Evolutionary conservation across 1,140 invertebrate species (phyloP).

Genomic region (Bombus fervidus): DNA sequence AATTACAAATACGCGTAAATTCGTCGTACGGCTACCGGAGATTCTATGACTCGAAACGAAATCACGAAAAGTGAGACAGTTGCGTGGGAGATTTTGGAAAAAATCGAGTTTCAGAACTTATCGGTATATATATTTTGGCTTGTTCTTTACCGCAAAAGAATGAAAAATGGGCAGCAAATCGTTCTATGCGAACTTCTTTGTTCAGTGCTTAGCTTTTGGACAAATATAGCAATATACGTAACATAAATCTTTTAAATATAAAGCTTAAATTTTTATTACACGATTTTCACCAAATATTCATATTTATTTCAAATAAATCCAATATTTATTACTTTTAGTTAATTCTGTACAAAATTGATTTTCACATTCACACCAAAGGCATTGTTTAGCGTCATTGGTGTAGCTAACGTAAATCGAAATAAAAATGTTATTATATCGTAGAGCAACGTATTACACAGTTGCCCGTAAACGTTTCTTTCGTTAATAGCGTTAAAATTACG

Average conservation of each 20-base stretch:
- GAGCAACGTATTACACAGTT: too few species aligned
- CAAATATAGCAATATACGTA: accelerated
- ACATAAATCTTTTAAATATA: accelerated
- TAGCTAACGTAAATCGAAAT: too few species aligned
- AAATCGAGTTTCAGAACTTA: too few species aligned
- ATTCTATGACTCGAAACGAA: too few species aligned
- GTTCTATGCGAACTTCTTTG: too few species aligned
- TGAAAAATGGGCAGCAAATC: accelerated
- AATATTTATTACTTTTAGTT: accelerated
- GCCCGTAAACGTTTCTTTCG: not conserved
- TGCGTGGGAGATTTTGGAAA: too few species aligned
- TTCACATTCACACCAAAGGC: accelerated
- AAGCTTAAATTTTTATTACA: accelerated
- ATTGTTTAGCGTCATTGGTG: too few species aligned
- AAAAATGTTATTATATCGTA: too few species aligned
- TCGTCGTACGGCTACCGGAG: too few species aligned
- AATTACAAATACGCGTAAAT: too few species aligned
- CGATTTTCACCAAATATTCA: accelerated
- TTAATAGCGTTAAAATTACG: not conserved
- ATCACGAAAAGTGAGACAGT: accelerated
- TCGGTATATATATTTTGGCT: too few species aligned
- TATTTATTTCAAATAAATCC: too few species aligned
- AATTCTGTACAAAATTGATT: accelerated
- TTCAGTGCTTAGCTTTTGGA: accelerated
- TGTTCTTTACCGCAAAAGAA: accelerated